These are phyloP conservation scores for Scotopteryx bipunctaria DNA, from an alignment of 2,888 invertebrate species.

Conservation along the genomic window DNA sequence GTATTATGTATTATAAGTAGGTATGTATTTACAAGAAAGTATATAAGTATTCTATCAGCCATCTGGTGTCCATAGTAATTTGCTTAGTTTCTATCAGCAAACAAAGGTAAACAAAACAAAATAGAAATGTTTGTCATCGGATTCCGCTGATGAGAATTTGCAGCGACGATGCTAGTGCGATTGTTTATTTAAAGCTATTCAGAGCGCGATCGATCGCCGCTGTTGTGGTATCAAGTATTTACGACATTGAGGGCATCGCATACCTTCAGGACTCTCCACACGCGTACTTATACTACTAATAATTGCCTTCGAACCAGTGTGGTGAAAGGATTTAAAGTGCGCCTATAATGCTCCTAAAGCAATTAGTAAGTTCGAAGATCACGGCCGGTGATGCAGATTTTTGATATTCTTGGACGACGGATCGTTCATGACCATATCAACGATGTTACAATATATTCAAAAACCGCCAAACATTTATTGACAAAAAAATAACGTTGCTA, in stretches of 20 bases:
- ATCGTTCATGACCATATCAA: no score
- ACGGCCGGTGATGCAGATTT: no score
- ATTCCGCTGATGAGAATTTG: conserved; percentile 24
- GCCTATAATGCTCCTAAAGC: no score
- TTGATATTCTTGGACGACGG: no score
- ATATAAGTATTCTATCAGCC: no score
- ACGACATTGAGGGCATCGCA: conserved; percentile 29
- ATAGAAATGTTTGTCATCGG: conserved; percentile 26
- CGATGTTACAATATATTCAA: no score
- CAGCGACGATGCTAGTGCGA: conserved; percentile 12
- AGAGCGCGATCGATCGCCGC: conserved; percentile 24
- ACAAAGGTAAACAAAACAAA: conserved; percentile 14
- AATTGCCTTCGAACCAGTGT: not conserved
- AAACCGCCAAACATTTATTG: no score
- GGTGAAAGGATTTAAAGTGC: not conserved
- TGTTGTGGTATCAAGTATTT: conserved; percentile 28
- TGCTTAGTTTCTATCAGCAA: no score
- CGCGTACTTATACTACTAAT: not conserved
- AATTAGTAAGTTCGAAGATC: no score
- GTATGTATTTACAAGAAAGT: not conserved
- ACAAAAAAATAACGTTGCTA: no score
- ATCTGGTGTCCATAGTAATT: no score
- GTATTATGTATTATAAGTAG: no score
- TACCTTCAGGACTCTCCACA: conserved; percentile 18
- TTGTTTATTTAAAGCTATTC: conserved; percentile 28